Percentiles rank a stretch among this genome's conserved stretches.
These are phyloP conservation scores for Euplagia quadripunctaria DNA, from an alignment of 2,888 invertebrate genomes.

Conservation along the genomic window DNA sequence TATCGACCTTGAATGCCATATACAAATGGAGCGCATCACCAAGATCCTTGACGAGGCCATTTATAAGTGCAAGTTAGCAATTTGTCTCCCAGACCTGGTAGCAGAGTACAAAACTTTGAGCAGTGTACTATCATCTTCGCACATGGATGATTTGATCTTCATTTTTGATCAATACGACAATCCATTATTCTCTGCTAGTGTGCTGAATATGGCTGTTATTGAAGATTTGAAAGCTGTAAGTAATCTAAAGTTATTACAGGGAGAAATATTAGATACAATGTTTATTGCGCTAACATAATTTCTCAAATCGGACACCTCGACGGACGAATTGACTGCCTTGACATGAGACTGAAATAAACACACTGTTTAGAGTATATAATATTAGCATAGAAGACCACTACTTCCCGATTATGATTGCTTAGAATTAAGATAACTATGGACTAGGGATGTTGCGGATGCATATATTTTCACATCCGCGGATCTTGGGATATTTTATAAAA, in stretches of 20 bases:
- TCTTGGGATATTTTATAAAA: no score
- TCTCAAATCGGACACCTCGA: background rate
- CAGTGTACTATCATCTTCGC: constrained; percentile 62
- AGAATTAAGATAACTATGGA: no score
- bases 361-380: no score
- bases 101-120: constrained; percentile 72
- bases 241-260: background rate
- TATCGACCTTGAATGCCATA: constrained; percentile 84
- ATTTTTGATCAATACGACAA: constrained; percentile 83
- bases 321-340: no score
- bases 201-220: constrained; percentile 74
- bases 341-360: no score
- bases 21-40: constrained; percentile 85
- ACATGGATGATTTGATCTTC: constrained; percentile 77
- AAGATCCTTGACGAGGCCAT: constrained; percentile 83
- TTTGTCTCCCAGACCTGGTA: constrained; percentile 74
- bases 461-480: no score
- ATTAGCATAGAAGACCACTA: no score
- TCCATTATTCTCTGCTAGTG: constrained; percentile 72
- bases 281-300: no score
- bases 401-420: no score
- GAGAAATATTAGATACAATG: background rate
- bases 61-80: constrained; percentile 79
- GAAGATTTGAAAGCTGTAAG: constrained; percentile 78
- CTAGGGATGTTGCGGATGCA: no score